A percentile compares a stretch with the other conserved stretches of the same genome.
These are phyloP conservation scores for Ceratosolen solmsi DNA, from an alignment of 1,140 invertebrate species.

Conservation along the genomic window DNA sequence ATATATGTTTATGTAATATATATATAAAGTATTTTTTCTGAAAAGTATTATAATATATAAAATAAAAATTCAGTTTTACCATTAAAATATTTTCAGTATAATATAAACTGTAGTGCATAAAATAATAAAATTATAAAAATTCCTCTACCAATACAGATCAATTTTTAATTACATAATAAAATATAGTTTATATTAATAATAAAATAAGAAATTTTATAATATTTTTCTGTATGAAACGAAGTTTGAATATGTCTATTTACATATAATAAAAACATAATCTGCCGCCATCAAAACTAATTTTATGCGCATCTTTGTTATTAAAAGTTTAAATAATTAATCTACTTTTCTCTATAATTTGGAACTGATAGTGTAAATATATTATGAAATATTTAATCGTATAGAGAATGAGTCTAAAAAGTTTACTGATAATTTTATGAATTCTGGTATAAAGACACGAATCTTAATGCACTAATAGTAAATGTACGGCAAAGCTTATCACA, in stretches of 20 bases:
- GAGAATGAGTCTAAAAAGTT: no score
- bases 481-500: no score
- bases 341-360: no score
- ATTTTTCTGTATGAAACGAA: not conserved
- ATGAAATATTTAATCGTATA: no score
- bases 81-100: not conserved
- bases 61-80: not conserved
- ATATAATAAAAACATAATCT: not conserved
- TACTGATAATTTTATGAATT: no score
- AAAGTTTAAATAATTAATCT: no score
- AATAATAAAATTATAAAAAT: not conserved
- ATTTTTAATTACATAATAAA: not conserved
- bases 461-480: no score
- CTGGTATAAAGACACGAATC: no score
- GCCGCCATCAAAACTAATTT: no score
- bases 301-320: no score
- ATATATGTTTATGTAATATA: conserved; percentile 2
- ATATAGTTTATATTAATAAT: not conserved
- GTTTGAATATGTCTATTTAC: not conserved
- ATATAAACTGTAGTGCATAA: not conserved
- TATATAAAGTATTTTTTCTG: not conserved
- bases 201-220: not conserved
- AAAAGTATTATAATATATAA: not conserved
- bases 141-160: not conserved
- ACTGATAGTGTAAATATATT: no score